phyloP scores from a whole-genome alignment of 2,113 vertebrate genomes.

The Formicarius rufipectus region DNA sequence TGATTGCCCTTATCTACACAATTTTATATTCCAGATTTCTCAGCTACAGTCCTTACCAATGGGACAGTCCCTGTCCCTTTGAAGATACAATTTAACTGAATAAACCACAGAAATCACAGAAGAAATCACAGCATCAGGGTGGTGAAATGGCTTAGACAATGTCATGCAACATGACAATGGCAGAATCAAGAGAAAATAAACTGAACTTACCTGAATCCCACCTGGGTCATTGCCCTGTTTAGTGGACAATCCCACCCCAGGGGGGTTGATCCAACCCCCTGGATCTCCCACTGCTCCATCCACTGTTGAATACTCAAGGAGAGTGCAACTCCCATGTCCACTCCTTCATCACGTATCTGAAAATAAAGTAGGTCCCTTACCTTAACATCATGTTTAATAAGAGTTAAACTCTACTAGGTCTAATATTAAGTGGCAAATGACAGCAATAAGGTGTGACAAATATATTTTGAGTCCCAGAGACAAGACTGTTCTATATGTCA shows the following conservation, averaged over 20 bases:
- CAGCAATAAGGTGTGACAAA: slow-evolving; percentile 47
- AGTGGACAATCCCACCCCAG: not conserved
- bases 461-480: not conserved
- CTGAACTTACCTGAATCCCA: not conserved
- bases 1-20: not conserved
- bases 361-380: not conserved
- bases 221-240: not conserved
- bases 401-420: not conserved
- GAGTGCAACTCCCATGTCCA: not conserved
- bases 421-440: slow-evolving; percentile 15
- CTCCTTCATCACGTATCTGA: not conserved
- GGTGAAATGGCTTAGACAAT: not conserved
- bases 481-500: not conserved
- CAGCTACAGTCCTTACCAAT: not conserved
- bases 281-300: not conserved
- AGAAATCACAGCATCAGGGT: not conserved
- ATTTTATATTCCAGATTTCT: not conserved
- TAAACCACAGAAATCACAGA: not conserved
- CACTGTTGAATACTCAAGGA: not conserved
- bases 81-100: not conserved
- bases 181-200: not conserved
- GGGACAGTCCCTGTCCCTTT: not conserved
- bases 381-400: not conserved
- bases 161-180: not conserved
- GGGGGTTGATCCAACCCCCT: too few species aligned